Evolutionary conservation across 2,888 invertebrate genomes (phyloP).

Genomic region (Brenthis hecate): DNA sequence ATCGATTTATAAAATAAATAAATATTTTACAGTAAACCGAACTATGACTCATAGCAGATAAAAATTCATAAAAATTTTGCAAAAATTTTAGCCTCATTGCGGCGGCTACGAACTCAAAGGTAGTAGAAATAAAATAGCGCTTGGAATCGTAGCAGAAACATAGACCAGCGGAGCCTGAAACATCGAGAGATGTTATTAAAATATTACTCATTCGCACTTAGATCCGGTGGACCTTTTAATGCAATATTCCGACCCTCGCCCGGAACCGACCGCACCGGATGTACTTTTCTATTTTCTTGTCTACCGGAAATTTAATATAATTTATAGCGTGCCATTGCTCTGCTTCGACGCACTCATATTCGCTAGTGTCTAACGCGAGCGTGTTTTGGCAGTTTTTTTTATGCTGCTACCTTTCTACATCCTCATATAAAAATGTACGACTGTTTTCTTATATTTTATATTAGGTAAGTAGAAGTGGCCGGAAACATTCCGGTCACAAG

Average conservation of each 20-base stretch:
- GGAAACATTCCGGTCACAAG: no score
- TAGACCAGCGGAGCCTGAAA: conserved; percentile 7
- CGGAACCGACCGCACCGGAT: conserved; percentile 1
- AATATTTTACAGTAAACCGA: no score
- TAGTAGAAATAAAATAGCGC: conserved; percentile 5
- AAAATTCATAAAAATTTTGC: no score
- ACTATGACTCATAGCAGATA: no score
- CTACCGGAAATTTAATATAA: conserved; percentile 18
- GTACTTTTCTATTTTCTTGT: conserved; percentile 16
- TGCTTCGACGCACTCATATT: background rate
- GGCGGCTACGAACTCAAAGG: background rate
- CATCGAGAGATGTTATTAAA: conserved; percentile 23
- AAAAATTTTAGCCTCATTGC: background rate
- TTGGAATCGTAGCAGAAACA: background rate
- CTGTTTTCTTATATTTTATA: no score
- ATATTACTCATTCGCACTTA: conserved; percentile 22
- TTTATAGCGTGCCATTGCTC: conserved; percentile 1
- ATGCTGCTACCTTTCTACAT: no score
- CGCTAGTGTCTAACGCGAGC: background rate
- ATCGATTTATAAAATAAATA: no score
- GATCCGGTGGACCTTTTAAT: conserved; percentile 8
- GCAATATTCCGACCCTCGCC: background rate
- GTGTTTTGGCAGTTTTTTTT: no score
- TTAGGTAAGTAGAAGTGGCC: no score
- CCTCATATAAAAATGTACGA: no score